A percentile compares a stretch with the other conserved stretches of the same genome.
Evolutionary conservation across 2,797 vertebrate genomes (phyloP).

Genomic region (Lemur catta): DNA sequence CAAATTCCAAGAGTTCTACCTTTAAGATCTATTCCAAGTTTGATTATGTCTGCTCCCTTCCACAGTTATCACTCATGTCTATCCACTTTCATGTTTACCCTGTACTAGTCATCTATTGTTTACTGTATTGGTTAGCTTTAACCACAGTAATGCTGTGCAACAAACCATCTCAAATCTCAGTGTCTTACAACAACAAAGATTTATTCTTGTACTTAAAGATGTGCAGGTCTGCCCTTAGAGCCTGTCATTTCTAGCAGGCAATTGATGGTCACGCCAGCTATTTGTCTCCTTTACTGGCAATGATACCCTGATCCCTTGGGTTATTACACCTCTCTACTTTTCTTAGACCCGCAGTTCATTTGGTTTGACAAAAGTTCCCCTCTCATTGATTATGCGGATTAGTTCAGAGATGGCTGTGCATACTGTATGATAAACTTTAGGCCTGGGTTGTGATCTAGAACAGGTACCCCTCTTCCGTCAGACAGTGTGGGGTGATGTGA

Average conservation of each 20-base stretch:
- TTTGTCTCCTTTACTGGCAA: background rate
- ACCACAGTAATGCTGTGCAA: background rate
- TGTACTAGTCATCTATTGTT: background rate
- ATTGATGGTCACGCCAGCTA: background rate
- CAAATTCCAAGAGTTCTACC: background rate
- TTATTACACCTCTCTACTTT: background rate
- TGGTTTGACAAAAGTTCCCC: background rate
- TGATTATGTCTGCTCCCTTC: background rate
- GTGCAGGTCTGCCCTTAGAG: background rate
- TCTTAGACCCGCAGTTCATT: background rate
- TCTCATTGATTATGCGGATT: background rate
- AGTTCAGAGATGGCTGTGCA: background rate
- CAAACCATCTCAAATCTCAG: background rate
- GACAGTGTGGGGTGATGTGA: background rate
- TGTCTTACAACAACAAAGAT: background rate
- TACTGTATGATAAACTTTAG: background rate
- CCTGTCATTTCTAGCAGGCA: background rate
- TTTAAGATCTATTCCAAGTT: background rate
- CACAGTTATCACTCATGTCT: background rate
- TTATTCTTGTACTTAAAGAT: background rate
- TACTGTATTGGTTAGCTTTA: background rate
- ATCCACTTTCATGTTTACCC: rapidly evolving
- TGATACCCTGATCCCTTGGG: background rate
- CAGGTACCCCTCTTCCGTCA: background rate
- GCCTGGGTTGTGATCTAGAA: background rate